Evolutionary conservation across 2,797 vertebrate genomes (phyloP).

Genomic region (Rhynchonycteris naso): DNA sequence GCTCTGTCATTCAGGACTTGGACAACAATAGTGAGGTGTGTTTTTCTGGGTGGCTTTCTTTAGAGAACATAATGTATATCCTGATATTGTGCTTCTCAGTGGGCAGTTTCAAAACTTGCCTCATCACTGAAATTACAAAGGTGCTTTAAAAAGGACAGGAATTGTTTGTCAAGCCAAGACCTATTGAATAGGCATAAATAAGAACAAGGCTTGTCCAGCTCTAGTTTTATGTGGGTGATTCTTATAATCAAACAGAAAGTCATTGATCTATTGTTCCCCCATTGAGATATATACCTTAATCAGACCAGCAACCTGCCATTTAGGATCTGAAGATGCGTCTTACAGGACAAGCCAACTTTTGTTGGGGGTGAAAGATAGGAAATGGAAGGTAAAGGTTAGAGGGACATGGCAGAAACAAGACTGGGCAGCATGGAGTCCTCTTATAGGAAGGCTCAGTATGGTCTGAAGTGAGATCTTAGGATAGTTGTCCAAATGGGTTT

Average conservation of each 20-base stretch:
- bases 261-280: neutral
- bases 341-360: neutral
- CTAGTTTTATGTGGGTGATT: neutral
- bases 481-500: neutral
- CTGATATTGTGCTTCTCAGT: neutral
- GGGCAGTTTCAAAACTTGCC: neutral
- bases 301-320: neutral
- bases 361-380: neutral
- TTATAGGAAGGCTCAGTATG: neutral
- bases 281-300: neutral
- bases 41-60: neutral
- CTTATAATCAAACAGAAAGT: neutral
- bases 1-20: neutral
- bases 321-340: neutral
- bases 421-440: neutral
- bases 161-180: neutral
- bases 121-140: neutral
- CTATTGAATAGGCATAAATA: neutral
- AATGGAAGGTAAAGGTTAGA: neutral
- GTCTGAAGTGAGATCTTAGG: neutral
- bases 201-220: neutral
- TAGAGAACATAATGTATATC: neutral
- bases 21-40: neutral
- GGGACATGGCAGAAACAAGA: neutral
- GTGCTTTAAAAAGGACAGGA: neutral